Base-by-base conservation (phyloP, 2,888 invertebrate genomes). In the Ophion ellenae region DNA sequence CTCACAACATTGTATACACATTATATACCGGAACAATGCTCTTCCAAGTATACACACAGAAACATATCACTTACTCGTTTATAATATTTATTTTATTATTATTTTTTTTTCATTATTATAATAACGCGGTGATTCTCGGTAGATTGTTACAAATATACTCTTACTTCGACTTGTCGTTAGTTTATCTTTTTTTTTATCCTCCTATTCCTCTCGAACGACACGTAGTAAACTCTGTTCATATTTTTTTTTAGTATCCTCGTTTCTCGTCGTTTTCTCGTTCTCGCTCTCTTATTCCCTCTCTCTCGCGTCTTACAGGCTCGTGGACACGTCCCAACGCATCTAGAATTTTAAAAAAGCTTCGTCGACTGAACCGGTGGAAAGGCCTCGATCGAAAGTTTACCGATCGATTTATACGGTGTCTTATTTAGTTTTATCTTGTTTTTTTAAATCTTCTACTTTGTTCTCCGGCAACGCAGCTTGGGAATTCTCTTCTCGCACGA, bases 61-160 rank as follows among this genome's bases (percentile, higher is more conserved):
- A 87, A 89, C 86, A 88, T 88, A 88, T 89, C 86, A 87, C 86
- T 86, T 87, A 71, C 79, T 80, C 73, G 84, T 88, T 88, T 75
- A 79, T 59, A 78, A 78, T 81, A 84, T 81, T 84, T 76, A 81
- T 78, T 83, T 85, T n/a, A 80, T 81, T 74, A 86, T 84, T 83
- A 79, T 81, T 76, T 82, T 85, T 85, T 86, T 86, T 87, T 86
- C 86, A 88, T 89, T 87, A 88, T 47, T 53, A 82, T 90, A 87
- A 86, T 90, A 90, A 90, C 87, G 87, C 86, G 81, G 73, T 88
- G 87, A 88, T 88, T 70, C 45, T 74, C 86, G 77, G 80, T 88
- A 88, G 85, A 90, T 84, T 87, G 88, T 88, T 89, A 89, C 87
- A 88, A 90, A 89, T 89, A 86, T 88, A 88, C 84, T 88, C 82